Evolutionary conservation across 2,888 invertebrate species (phyloP), one percentile per base, ranked within the genome.

Genomic region (Thereva nobilitata): DNA sequence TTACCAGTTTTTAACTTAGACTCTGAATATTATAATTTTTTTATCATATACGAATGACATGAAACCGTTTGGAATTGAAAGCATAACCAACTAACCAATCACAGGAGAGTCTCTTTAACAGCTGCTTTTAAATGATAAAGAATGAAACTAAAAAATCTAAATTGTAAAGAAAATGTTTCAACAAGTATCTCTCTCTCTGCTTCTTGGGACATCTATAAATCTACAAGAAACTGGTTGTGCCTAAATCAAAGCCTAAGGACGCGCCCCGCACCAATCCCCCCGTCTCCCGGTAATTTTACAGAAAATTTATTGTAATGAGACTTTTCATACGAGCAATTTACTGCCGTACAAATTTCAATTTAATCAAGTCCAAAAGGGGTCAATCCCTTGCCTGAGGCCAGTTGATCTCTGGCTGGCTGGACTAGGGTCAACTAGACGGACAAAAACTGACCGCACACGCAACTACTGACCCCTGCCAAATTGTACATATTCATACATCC

Each of bases 311-410:
- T 64, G 38, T 44, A 38, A 41, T 54, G 23, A 40, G 45, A 54
- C 9, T 64, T 54, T 64, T 64, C 64, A 64, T 64, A 45, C 54
- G 54, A 47, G 47, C 64, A 55, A 64, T 64, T 64, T 64, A 64
- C 54, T 64, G 37, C 42, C 67, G 63, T 69, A 69, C 66, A 69
- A 69, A 69, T 69, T 64, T 67, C 67, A 69, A 67, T 69, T 69
- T 69, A 69, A 69, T 69, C 69, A 50, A 69, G 69, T 69, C 64
- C 66, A 59, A 34, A 52, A 35, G 53, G 68, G 63, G 61, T 34
- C 23, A 57, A 59, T 52, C 53, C 50, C 37, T 34, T 64, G 55
- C 55, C 63, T 64, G 57, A 59, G 47, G 57, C 12, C 61, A 34
- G 61, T 42, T 41, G 38, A 61, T 50, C 34, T 61, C 47, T 12